Percentiles rank a stretch among this genome's conserved stretches.
Conservation (phyloP, 2,797 vertebrate genomes). For the Sebastes itinus region DNA sequence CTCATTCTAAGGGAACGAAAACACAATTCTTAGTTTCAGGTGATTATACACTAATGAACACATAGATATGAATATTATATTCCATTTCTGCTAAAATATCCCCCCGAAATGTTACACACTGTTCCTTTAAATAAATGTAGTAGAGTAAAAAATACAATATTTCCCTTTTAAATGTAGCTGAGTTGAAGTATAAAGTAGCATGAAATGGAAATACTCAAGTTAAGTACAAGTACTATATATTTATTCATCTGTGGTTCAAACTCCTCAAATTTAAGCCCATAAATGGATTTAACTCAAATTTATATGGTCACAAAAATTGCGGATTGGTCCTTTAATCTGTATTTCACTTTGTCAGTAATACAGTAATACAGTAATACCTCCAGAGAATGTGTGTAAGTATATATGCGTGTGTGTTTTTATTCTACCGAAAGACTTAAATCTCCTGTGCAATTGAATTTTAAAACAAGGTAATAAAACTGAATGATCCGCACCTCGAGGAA, state of each 20-base stretch:
- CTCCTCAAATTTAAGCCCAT: background rate
- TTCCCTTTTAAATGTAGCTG: background rate
- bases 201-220: background rate
- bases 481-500: constrained; percentile 68
- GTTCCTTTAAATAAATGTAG: background rate
- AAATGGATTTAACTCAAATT: constrained; percentile 7
- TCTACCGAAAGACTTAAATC: constrained; percentile 54
- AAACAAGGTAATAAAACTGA: constrained; percentile 68
- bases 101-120: no score
- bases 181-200: background rate
- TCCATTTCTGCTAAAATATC: no score
- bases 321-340: constrained; percentile 18
- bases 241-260: background rate
- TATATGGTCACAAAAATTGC: constrained; percentile 5
- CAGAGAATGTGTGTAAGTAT: background rate
- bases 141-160: background rate
- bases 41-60: no score
- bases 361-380: background rate
- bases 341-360: constrained; percentile 24
- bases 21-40: no score
- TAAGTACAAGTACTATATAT: background rate
- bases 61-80: no score
- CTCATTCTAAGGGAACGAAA: accelerated
- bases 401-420: constrained; percentile 24
- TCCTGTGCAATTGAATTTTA: constrained; percentile 64